Evolutionary conservation across 2,113 vertebrate genomes (phyloP).

Genomic region (Oryzias woworae): DNA sequence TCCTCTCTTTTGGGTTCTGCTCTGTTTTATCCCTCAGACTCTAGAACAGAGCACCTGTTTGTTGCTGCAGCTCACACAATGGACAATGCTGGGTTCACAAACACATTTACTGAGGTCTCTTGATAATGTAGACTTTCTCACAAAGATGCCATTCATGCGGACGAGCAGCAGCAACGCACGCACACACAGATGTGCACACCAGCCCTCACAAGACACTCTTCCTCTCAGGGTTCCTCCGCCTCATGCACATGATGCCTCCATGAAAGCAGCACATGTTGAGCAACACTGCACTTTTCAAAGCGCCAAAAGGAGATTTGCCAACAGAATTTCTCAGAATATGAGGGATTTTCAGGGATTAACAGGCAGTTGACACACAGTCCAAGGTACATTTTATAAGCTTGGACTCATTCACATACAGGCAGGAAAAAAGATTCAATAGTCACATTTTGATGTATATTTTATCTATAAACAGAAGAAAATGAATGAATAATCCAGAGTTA

Average conservation of each 20-base stretch:
- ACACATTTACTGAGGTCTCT: conserved; percentile 59
- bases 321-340: conserved; percentile 53
- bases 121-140: conserved; percentile 55
- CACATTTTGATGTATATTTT: too few species aligned
- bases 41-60: conserved; percentile 56
- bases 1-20: conserved; percentile 27
- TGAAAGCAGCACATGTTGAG: neutral
- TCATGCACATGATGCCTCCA: conserved; percentile 5
- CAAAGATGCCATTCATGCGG: conserved; percentile 66
- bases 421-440: neutral
- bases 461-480: too few species aligned
- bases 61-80: conserved; percentile 53
- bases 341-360: conserved; percentile 66
- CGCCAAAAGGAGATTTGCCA: conserved; percentile 50
- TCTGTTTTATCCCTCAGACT: conserved; percentile 28
- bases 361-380: conserved; percentile 48
- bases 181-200: conserved; percentile 36
- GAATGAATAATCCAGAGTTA: too few species aligned
- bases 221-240: conserved; percentile 2
- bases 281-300: conserved; percentile 17
- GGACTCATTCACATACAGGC: conserved; percentile 35
- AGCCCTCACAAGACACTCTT: conserved; percentile 9
- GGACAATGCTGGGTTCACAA: conserved; percentile 65
- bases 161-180: conserved; percentile 15
- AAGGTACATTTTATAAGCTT: conserved; percentile 50